Conservation (phyloP, 2,113 vertebrate species). For the Narcine bancroftii region DNA sequence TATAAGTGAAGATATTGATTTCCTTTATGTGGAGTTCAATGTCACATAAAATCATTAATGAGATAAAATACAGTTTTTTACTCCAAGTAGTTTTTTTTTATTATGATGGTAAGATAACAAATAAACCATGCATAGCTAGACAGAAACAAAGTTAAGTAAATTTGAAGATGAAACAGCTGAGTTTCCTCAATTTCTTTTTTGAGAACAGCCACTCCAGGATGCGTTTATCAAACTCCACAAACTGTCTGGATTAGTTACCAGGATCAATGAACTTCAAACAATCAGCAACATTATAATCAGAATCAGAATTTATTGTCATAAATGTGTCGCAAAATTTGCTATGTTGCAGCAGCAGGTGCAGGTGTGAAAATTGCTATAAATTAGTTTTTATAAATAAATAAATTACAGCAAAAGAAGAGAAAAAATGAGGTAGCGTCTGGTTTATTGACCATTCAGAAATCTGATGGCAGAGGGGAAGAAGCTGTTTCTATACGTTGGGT, state of each 20-base stretch:
- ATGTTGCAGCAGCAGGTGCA: too few species aligned
- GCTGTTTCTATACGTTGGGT: too few species aligned
- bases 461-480: too few species aligned
- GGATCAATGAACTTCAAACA: not conserved
- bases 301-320: too few species aligned
- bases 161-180: not conserved
- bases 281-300: slow-evolving; percentile 28
- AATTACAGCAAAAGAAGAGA: too few species aligned
- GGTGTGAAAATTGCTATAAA: too few species aligned
- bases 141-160: not conserved
- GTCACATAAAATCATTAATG: not conserved
- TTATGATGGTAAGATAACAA: slow-evolving; percentile 6
- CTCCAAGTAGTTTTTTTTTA: not conserved
- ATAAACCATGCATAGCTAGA: not conserved
- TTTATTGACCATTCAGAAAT: too few species aligned
- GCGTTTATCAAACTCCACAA: too few species aligned
- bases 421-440: too few species aligned
- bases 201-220: not conserved
- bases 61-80: not conserved
- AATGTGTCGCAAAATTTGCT: too few species aligned
- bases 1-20: not conserved
- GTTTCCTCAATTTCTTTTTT: not conserved
- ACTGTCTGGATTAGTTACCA: not conserved
- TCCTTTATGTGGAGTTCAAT: not conserved
- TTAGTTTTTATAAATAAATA: too few species aligned